These are phyloP conservation scores for Troglohyphantes excavatus DNA, from an alignment of 2,888 invertebrate species.

Conservation along the genomic window DNA sequence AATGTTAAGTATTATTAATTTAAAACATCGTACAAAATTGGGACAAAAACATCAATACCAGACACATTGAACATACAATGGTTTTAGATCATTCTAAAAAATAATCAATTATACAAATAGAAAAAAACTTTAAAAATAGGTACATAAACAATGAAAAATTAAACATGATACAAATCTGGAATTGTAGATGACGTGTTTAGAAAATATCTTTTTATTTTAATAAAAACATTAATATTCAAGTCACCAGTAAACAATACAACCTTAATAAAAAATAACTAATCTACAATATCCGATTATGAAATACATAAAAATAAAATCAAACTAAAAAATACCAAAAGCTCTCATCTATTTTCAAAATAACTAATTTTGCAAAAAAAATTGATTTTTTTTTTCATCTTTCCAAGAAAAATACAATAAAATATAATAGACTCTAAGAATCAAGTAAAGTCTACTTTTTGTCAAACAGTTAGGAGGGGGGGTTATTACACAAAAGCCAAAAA, in stretches of 20 bases:
- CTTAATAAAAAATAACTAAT: background rate
- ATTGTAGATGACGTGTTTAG: background rate
- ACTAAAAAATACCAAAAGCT: background rate
- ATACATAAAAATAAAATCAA: background rate
- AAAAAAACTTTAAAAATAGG: background rate
- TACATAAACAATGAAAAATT: background rate
- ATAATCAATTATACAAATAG: background rate
- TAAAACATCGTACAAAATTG: background rate
- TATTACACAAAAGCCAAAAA: no score
- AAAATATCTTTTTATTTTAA: background rate
- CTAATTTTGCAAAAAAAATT: no score
- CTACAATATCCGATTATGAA: background rate
- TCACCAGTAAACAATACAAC: background rate
- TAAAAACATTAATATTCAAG: background rate
- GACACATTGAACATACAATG: background rate
- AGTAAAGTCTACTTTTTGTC: no score
- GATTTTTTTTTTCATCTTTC: no score
- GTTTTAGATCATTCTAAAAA: background rate
- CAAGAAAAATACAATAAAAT: no score
- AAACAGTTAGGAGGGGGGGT: no score
- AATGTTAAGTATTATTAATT: no score
- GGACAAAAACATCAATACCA: background rate
- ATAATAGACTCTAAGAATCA: no score
- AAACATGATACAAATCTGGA: background rate
- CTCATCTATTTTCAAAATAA: no score